Evolutionary conservation across 2,113 vertebrate genomes (phyloP), one percentile per base, ranked within the genome.

Genomic region (Diglossa brunneiventris): DNA sequence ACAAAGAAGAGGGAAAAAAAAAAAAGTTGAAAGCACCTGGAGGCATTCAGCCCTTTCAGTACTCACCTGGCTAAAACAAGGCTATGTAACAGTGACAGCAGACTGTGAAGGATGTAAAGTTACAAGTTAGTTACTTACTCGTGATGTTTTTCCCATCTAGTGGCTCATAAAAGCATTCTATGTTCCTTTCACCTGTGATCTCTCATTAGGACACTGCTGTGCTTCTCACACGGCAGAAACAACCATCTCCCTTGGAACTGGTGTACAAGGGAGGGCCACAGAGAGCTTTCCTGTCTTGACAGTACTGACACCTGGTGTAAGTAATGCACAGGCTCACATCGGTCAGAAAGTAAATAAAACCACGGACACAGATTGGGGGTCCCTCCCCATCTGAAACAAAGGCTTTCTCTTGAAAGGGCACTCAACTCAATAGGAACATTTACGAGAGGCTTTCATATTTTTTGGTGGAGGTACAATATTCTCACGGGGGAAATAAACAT

Each of bases 311-410:
- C n/a, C 3, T 15, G 27, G 9, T 46, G 22, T 6, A n/a, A 50
- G 39, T 18, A 41, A 46, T 11, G 33, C 52, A 26, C 7, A 24
- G 20, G 35, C 35, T 69, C 16, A 7, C 33, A 8, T 2, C 0
- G 0, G 3, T 52, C 26, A n/a, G 42, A 64, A 80, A 46, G 78
- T 6, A 46, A 61, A 44, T 30, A 26, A 86, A 86, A 41, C 16
- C 13, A 49, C 0, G 0, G 59, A 33, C 8, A 6, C 6, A 35
- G 16, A 47, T 2, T 17, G 41, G 33, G 52, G 15, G 21, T 30
- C 14, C 22, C 33, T 44, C 22, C 53, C 46, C 53, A 52, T n/a
- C 28, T 53, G 31, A 67, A 66, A 66, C 28, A 35, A 44, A 31
- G 53, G 24, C 59, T 73, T 94, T 31, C 52, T 73, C 59, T 44